These are phyloP conservation scores for Ceratothoa steindachneri DNA, from an alignment of 2,888 invertebrate genomes.

Conservation along the genomic window DNA sequence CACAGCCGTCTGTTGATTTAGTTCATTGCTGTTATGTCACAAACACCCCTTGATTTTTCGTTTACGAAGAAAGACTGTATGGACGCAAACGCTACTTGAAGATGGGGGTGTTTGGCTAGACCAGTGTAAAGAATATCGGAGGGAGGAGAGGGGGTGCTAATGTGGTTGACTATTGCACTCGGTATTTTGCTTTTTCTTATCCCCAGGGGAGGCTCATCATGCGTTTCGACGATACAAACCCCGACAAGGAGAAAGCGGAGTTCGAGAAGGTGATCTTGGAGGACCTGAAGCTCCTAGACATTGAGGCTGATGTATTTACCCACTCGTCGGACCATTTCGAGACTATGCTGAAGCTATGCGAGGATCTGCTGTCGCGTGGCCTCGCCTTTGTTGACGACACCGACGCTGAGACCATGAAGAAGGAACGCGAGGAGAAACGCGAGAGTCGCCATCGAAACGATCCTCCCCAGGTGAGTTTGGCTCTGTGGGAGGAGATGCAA, in stretches of 20 bases:
- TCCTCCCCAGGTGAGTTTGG: conserved; percentile 73
- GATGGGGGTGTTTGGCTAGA: too few relatives aligned
- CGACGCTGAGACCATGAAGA: conserved; percentile 88
- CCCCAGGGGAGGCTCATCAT: conserved; percentile 84
- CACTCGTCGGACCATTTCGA: conserved; percentile 98
- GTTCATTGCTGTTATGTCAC: too few relatives aligned
- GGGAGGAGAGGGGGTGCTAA: too few relatives aligned
- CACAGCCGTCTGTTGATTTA: too few relatives aligned
- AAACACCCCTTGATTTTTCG: too few relatives aligned
- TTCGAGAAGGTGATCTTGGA: conserved; percentile 92
- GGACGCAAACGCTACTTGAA: too few relatives aligned
- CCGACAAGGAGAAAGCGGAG: conserved; percentile 94
- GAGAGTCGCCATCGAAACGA: conserved; percentile 82
- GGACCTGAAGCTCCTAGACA: conserved; percentile 83
- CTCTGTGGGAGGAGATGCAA: conserved; percentile 93
- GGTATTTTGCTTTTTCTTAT: background rate
- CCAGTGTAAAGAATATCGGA: too few relatives aligned
- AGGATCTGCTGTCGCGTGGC: conserved; percentile 76
- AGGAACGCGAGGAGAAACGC: conserved; percentile 80
- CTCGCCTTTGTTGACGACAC: conserved; percentile 97
- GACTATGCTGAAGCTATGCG: conserved; percentile 79
- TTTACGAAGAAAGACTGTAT: too few relatives aligned
- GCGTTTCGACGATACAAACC: conserved; percentile 99
- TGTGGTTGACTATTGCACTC: too few relatives aligned
- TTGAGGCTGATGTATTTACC: conserved; percentile 86